Base-by-base conservation (phyloP, 2,888 invertebrate genomes). In the Meghimatium bilineatum region DNA sequence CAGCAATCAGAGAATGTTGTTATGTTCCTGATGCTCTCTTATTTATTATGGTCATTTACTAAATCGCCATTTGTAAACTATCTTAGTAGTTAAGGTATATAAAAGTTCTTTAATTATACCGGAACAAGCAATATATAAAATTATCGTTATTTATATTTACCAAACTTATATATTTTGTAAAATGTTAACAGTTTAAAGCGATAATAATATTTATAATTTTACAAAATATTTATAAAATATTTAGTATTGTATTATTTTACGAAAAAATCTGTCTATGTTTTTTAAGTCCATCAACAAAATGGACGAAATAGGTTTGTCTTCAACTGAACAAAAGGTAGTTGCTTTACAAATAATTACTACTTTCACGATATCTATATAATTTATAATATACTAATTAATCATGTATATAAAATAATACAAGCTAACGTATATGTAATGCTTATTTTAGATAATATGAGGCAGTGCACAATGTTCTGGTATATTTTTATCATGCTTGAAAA, bases 241-340 rank as follows among this genome's bases (percentile, higher is more conserved):
- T 10, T 29, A 44, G 0, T 29, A 29, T 29, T 74, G 1, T 74
- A 49, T 17, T 20, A 74, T 29, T 66, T 36, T 34, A 10, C 38
- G 17, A 32, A 26, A 44, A 67, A 66, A 32, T 52, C 8, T 23
- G 8, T 26, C 34, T 23, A 44, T n/a, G n/a, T 49, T 17, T 63
- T 67, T 81, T 29, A 26, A 38, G 23, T 77, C 29, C 49, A 29
- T 20, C n/a, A 75, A 67, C 86, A 90, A 89, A 72, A 97, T 97
- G 97, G 97, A 97, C 94, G 97, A 96, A 94, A 96, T 97, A 91
- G 96, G 97, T 86, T 95, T 97, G 88, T 81, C 75, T 26, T 95
- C 96, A 93, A 93, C 96, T 84, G 96, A 96, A 14, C 97, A 97
- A 93, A 97, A 97, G 95, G 97, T 97, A 94, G n/a, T n/a, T 32